Evolutionary conservation across 1,140 invertebrate genomes (phyloP).

Genomic region (Cyrtorhinus lividipennis): DNA sequence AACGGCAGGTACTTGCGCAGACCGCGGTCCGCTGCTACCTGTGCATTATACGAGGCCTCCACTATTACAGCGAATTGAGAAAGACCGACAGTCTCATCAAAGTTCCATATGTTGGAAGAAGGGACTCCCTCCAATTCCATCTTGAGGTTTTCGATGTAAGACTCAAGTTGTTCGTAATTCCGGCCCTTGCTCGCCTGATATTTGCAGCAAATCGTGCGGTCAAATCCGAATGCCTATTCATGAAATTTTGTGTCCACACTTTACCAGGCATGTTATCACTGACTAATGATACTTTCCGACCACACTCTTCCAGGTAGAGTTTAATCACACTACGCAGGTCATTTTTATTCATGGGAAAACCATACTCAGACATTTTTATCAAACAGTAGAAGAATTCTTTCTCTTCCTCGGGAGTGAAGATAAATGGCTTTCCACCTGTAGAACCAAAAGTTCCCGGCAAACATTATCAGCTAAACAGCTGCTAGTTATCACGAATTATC

Average conservation of each 20-base stretch:
- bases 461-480: not conserved
- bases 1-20: not conserved
- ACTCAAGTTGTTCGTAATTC: conserved; percentile 19
- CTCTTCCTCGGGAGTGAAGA: not conserved
- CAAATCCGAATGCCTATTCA: conserved; percentile 24
- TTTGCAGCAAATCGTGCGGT: conserved; percentile 25
- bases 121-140: conserved; percentile 26
- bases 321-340: not conserved
- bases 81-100: conserved; percentile 31
- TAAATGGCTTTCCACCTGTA: not conserved
- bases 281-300: conserved; percentile 19
- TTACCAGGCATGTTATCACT: conserved; percentile 27
- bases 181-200: conserved; percentile 27
- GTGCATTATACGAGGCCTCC: not conserved
- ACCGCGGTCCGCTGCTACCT: not conserved
- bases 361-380: conserved; percentile 1
- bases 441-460: not conserved
- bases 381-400: not conserved
- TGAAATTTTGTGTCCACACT: conserved; percentile 25
- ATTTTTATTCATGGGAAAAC: not conserved
- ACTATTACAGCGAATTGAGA: not conserved
- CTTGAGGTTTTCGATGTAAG: conserved; percentile 28
- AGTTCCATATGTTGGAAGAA: conserved; percentile 30
- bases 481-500: not conserved
- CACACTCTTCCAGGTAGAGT: not conserved